Base-by-base conservation (phyloP, 2,888 invertebrate species). In the Drosophila antonietae region DNA sequence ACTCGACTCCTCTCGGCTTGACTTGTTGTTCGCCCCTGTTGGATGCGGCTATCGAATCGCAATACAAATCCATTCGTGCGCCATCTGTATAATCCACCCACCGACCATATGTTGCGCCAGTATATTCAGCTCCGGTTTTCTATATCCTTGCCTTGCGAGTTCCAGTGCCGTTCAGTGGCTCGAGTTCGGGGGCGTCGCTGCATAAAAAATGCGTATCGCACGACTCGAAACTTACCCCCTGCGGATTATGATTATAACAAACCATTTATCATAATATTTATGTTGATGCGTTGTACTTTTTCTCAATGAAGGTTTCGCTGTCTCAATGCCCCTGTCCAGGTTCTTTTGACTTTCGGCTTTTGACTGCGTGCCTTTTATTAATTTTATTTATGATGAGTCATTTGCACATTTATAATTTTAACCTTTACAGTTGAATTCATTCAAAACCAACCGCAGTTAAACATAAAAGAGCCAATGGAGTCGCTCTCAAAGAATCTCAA, bases 321-420 rank as follows among this genome's bases (percentile, higher is more conserved):
- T 28, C 47, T 39, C 58, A 37, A 18, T 44, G 35, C 46, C 28
- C 53, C 31, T 20, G 56, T 52, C 57, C 78, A 61, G 68, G 52
- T 59, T 59, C 53, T 28, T 62, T 63, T 43, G 65, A 53, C 49
- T 55, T 61, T 72, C 51, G 58, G 44, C 62, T 60, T 68, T 58
- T 53, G 53, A 23, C 37, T 53, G 64, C 70, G 70, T 85, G 87
- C 77, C 79, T 88, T 90, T 90, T 90, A 89, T 90, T 91, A 91
- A 91, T 91, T 91, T 91, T 91, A 91, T 91, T 91, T 91, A 91
- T 91, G 91, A 90, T 90, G 91, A 91, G 91, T 91, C 91, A 91
- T 91, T 91, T 91, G 91, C 91, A 91, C 91, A 90, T 91, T 90
- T 90, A 91, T 88, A 90, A 89, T 85, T 91, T 90, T 86, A 91